Conservation (phyloP, 1,140 invertebrate genomes). For the Centruroides sculpturatus region DNA sequence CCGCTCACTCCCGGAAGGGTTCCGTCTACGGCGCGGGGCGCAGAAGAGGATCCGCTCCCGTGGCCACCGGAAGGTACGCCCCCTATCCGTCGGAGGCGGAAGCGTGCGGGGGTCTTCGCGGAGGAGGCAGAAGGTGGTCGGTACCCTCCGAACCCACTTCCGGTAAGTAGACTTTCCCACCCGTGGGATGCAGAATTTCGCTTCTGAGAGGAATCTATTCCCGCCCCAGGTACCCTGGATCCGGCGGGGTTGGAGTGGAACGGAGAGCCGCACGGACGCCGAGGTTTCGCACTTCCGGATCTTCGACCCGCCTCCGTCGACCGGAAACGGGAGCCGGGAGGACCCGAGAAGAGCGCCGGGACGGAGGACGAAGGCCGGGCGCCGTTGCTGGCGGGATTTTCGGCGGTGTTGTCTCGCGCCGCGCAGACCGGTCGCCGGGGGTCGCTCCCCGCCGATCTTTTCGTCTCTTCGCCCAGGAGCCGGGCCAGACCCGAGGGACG, state of each 20-base stretch:
- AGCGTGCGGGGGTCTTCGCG: not conserved
- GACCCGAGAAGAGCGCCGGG: too few species aligned
- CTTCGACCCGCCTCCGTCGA: too few species aligned
- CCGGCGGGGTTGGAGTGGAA: too few species aligned
- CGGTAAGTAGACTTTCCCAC: not conserved
- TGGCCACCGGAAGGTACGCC: not conserved
- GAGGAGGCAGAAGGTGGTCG: conserved; percentile 7
- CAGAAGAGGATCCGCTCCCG: conserved; percentile 15
- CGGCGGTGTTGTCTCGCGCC: not conserved
- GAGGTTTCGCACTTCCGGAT: too few species aligned
- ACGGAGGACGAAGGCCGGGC: too few species aligned
- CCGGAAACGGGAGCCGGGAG: too few species aligned
- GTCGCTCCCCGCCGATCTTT: conserved; percentile 12
- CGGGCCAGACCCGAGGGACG: too few species aligned
- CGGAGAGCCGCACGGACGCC: too few species aligned
- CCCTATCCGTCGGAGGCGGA: not conserved
- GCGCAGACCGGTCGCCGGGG: conserved; percentile 6
- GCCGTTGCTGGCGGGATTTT: too few species aligned
- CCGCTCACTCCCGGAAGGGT: conserved; percentile 4
- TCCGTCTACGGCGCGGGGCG: not conserved
- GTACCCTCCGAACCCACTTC: conserved; percentile 5
- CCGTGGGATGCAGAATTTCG: too few species aligned
- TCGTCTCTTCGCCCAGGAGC: not conserved
- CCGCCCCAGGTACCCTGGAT: too few species aligned
- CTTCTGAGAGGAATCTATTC: too few species aligned